Evolutionary conservation across 2,113 vertebrate genomes (phyloP), one percentile per base, ranked within the genome.

Genomic region (Notiomystis cincta): DNA sequence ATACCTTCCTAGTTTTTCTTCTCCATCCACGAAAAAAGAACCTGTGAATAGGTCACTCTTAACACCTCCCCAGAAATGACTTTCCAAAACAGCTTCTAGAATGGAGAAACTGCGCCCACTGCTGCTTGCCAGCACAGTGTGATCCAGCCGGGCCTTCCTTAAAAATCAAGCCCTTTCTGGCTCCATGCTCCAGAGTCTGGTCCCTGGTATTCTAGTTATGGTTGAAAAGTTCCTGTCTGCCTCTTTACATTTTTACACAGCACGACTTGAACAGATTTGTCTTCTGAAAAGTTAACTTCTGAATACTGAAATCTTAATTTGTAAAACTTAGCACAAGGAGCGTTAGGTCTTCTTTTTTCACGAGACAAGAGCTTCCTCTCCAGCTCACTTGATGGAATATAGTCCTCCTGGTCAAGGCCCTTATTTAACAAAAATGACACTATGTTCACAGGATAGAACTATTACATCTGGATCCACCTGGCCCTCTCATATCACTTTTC

Each of bases 181-280:
- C 97, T 96, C 96, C 83, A 53, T 94, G 89, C 47, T 97, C 87
- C 93, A 93, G 96, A 97, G 86, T 77, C 62, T 95, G 96, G 94
- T 95, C 87, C 93, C 95, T 45, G 60, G 47, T 76, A 89, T 80
- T 89, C 30, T 24, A 75, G 84, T 61, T 91, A 75, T 1, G 35
- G 86, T 45, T 91, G 89, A 95, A 92, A 88, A 93, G 80, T 73
- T 82, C 75, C 79, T 65, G 33, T 96, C 88, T 93, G 80, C 71
- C 77, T 95, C 86, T 95, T 88, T n/a, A 82, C 77, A 60, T 94
- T 95, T 94, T 96, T 94, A 97, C 89, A 86, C 78, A 64, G 89
- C 1, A 67, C 94, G 90, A 96, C 95, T 94, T 91, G 88, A 96
- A 97, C 75, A 86, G 89, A 80, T 92, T 87, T 96, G 38, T 96